A percentile compares a stretch with the other conserved stretches of the same genome.
Evolutionary conservation across 2,113 vertebrate species (phyloP).

Genomic region (Tautogolabrus adspersus): DNA sequence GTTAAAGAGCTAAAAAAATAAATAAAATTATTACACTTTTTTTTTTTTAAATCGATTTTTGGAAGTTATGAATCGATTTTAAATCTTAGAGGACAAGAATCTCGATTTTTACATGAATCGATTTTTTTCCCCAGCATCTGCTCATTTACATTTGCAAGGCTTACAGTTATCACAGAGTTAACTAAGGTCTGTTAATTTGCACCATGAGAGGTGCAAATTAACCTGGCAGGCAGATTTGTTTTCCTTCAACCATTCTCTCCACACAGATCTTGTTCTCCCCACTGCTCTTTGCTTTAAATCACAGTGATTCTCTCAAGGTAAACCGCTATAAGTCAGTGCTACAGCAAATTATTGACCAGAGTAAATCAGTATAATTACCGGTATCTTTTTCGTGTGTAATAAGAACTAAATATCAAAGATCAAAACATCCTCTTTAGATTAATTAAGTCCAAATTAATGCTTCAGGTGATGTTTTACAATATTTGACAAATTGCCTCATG

Average conservation of each 20-base stretch:
- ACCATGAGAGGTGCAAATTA: conserved; percentile 46
- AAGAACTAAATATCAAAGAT: not conserved
- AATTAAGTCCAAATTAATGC: no score
- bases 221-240: conserved; percentile 15
- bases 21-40: no score
- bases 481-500: not conserved
- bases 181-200: conserved; percentile 42
- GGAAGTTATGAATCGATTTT: no score
- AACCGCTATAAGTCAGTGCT: conserved; percentile 6
- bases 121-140: no score
- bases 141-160: conserved; percentile 34
- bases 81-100: no score
- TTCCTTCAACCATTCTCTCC: conserved; percentile 1
- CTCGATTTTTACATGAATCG: no score
- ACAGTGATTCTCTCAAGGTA: conserved; percentile 24
- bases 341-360: not conserved
- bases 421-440: not conserved
- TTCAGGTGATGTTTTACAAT: no score
- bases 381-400: no score
- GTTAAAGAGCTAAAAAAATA: no score
- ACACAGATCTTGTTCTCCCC: conserved; percentile 18
- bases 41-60: no score
- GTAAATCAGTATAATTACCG: no score
- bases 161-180: conserved; percentile 7
- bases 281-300: conserved; percentile 15